Conservation (phyloP, 2,888 invertebrate genomes). For the Lamellibrachia columna region DNA sequence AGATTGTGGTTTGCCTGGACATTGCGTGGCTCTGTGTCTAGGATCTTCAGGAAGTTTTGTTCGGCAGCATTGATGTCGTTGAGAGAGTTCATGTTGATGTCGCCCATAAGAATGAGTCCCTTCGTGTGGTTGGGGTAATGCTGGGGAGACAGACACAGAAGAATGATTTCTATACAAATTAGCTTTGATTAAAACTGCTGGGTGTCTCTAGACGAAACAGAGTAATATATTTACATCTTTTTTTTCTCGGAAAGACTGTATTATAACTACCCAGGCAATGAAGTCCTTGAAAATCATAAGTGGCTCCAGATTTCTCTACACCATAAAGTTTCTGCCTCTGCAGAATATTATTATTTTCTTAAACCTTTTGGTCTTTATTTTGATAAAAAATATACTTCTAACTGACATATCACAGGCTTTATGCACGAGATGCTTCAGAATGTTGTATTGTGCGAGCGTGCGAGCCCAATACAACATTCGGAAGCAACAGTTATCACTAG, state of each 20-base stretch:
- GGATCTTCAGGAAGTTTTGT: constrained; percentile 89
- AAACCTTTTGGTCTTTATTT: not conserved
- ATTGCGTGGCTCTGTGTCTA: constrained; percentile 82
- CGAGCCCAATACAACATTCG: too few relatives aligned
- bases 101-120: constrained; percentile 90
- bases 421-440: too few relatives aligned
- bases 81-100: constrained; percentile 94
- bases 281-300: too few relatives aligned
- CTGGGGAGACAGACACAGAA: constrained; percentile 42
- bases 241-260: too few relatives aligned
- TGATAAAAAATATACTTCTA: not conserved
- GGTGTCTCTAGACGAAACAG: not conserved
- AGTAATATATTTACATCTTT: too few relatives aligned
- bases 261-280: too few relatives aligned
- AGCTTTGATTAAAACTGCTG: not conserved
- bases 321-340: not conserved
- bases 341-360: not conserved
- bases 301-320: too few relatives aligned
- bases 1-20: constrained; percentile 80
- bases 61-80: constrained; percentile 94
- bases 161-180: not conserved
- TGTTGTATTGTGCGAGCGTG: too few relatives aligned
- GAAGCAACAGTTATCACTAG: too few relatives aligned
- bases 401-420: not conserved
- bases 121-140: constrained; percentile 94